Conservation (phyloP, 1,140 invertebrate species). For the Drosophila sechellia region DNA sequence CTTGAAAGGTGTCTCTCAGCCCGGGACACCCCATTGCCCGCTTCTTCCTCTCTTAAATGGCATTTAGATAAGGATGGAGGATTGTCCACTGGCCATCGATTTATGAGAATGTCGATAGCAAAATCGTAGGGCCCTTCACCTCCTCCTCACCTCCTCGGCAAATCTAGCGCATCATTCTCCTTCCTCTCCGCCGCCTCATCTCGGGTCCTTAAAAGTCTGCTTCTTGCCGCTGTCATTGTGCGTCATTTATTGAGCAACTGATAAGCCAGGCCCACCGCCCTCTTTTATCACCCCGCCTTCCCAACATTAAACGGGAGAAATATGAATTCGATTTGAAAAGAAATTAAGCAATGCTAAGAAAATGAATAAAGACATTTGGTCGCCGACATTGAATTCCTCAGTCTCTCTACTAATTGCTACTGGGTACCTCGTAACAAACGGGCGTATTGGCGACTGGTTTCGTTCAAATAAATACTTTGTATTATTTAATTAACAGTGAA, state of each 20-base stretch:
- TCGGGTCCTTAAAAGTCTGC: not conserved
- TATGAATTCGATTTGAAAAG: conserved; percentile 77
- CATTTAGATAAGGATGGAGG: conserved; percentile 76
- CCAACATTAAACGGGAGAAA: conserved; percentile 37
- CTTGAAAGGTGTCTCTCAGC: conserved; percentile 22
- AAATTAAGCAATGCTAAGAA: conserved; percentile 61
- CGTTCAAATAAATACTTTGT: not conserved
- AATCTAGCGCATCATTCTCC: conserved; percentile 37
- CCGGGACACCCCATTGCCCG: not conserved
- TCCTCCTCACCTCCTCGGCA: not conserved
- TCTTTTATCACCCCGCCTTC: conserved; percentile 5
- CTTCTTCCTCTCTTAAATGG: conserved; percentile 63
- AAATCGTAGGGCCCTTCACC: conserved; percentile 10
- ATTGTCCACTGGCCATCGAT: conserved; percentile 62
- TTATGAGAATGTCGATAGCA: conserved; percentile 63
- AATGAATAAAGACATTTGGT: conserved; percentile 74
- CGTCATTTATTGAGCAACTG: conserved; percentile 70
- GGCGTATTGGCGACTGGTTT: not conserved
- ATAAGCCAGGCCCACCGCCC: conserved; percentile 43
- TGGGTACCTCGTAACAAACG: not conserved
- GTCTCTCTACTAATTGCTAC: conserved; percentile 18
- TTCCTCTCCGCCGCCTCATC: not conserved
- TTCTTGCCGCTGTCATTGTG: conserved; percentile 37
- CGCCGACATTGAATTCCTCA: conserved; percentile 36
- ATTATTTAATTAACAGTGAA: too few species aligned